Evolutionary conservation across 2,888 invertebrate genomes (phyloP).

Genomic region (Nephrotoma guestfalica): DNA sequence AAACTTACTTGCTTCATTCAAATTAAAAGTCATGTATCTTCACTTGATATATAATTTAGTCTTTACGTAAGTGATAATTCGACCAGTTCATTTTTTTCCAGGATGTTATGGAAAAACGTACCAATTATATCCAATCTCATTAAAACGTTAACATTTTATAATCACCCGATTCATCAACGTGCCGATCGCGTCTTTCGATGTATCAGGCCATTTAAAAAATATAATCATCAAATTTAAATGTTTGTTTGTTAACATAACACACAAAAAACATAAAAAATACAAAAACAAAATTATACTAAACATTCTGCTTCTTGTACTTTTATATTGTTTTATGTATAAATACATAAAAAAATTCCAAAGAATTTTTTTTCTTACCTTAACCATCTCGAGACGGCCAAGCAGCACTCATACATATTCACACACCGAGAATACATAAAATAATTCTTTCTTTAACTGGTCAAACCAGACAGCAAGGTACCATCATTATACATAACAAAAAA

Average conservation of each 20-base stretch:
- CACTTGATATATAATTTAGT: no score
- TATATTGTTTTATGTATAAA: not conserved
- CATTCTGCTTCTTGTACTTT: not conserved
- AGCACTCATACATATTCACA: not conserved
- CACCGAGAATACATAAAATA: not conserved
- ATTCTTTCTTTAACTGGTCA: not conserved
- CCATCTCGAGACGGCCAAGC: not conserved
- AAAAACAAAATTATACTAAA: not conserved
- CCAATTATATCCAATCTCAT: no score
- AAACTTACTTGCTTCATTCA: no score
- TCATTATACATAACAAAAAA: not conserved
- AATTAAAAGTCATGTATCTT: no score
- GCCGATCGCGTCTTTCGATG: not conserved
- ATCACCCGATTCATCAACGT: not conserved
- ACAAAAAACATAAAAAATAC: not conserved
- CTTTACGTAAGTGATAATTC: no score
- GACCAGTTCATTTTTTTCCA: no score
- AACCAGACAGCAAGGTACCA: slow-evolving; percentile 4
- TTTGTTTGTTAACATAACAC: not conserved
- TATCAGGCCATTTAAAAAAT: not conserved
- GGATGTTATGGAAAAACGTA: no score
- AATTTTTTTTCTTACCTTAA: not conserved
- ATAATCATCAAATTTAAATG: not conserved
- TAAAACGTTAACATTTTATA: not conserved
- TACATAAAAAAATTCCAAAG: not conserved